Evolutionary conservation across 2,888 invertebrate species (phyloP).

Genomic region (Lagria hirta): DNA sequence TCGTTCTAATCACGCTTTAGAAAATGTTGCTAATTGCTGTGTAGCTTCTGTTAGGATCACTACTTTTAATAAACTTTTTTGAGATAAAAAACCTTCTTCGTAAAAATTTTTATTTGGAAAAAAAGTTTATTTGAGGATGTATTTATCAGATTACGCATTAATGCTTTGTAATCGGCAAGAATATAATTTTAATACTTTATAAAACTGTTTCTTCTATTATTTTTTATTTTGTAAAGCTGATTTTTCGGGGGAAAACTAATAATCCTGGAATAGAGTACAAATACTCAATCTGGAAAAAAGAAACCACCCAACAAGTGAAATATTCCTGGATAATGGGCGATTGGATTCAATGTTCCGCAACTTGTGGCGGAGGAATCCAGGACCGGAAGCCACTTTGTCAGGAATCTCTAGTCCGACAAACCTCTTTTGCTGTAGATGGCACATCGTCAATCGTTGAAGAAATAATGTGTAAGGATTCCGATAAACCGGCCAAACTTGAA

Average conservation of each 20-base stretch:
- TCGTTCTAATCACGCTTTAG: no score
- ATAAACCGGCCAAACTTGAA: conserved; percentile 62
- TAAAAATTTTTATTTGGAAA: no score
- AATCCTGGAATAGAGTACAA: conserved; percentile 84
- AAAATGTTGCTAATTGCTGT: no score
- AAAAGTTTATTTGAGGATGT: no score
- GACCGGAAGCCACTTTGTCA: conserved; percentile 58
- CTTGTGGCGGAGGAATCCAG: conserved; percentile 78
- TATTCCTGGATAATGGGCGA: conserved; percentile 77
- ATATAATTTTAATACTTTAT: no score
- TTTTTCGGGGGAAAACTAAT: conserved; percentile 70
- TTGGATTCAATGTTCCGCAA: conserved; percentile 77
- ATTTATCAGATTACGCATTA: no score
- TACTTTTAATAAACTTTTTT: no score
- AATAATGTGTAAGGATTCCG: conserved; percentile 46
- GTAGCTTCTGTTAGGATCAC: no score
- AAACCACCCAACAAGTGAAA: conserved; percentile 60
- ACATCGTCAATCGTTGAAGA: conserved; percentile 50
- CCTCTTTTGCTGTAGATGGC: conserved; percentile 53
- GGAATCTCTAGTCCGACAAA: conserved; percentile 50
- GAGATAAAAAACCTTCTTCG: no score
- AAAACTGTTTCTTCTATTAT: not conserved
- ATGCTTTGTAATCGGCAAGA: no score
- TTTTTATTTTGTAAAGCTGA: conserved; percentile 58
- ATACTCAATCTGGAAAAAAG: conserved; percentile 72